Percentiles rank a stretch among this genome's conserved stretches.
Evolutionary conservation across 2,797 vertebrate species (phyloP).

Genomic region (Myiotriccus ornatus): DNA sequence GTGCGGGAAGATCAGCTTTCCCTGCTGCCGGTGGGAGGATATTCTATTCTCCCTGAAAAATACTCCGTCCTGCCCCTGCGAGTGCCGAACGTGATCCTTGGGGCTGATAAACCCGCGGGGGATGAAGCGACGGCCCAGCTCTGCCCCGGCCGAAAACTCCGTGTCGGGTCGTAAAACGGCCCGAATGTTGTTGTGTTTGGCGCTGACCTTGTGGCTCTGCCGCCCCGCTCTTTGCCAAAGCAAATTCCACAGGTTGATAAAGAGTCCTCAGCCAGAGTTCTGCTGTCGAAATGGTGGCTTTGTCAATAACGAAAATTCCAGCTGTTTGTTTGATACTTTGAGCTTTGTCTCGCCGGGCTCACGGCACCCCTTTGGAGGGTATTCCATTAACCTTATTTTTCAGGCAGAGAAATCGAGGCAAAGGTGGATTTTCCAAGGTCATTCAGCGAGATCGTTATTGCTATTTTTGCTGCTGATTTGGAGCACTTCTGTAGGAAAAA

Average conservation of each 20-base stretch:
- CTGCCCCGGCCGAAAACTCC: neutral
- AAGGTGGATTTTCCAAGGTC: conserved; percentile 36
- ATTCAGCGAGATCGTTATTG: neutral
- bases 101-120: neutral
- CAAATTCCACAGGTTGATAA: conserved; percentile 43
- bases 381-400: conserved; percentile 26
- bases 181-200: neutral
- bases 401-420: neutral
- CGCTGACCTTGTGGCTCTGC: conserved; percentile 50
- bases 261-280: neutral
- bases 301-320: neutral
- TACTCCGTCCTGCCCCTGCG: neutral
- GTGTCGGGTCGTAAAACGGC: neutral
- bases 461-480: conserved; percentile 28
- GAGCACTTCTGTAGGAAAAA: neutral
- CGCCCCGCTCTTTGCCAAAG: neutral
- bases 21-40: neutral
- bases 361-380: neutral
- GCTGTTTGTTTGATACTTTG: neutral
- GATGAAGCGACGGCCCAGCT: neutral
- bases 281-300: neutral
- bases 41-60: neutral
- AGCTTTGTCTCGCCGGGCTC: neutral
- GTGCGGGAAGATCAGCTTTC: neutral
- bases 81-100: neutral